A percentile compares a stretch with the other conserved stretches of the same genome.
These are phyloP conservation scores for Gallinago paraguaiae DNA, from an alignment of 2,113 vertebrate species.

Conservation along the genomic window DNA sequence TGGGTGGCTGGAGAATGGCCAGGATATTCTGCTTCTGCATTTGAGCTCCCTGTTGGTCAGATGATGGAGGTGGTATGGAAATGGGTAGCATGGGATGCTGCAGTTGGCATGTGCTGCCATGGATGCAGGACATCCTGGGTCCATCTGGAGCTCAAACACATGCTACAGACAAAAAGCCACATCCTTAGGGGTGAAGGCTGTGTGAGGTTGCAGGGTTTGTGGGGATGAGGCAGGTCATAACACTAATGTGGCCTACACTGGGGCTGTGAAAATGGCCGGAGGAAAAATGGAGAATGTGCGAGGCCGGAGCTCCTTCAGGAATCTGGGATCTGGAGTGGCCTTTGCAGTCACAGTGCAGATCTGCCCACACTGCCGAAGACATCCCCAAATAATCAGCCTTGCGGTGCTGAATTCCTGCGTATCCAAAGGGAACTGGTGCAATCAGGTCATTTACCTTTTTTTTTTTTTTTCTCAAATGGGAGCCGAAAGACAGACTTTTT, in stretches of 20 bases:
- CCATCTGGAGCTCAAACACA: neutral
- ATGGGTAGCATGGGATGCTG: neutral
- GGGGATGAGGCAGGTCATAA: neutral
- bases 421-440: neutral
- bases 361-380: neutral
- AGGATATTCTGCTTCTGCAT: neutral
- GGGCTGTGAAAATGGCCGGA: neutral
- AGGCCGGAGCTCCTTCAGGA: neutral
- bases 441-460: neutral
- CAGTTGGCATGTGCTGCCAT: rapidly evolving
- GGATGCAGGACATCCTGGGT: neutral
- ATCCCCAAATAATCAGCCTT: neutral
- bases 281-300: neutral
- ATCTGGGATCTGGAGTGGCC: neutral
- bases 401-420: neutral
- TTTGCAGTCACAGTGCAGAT: neutral
- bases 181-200: neutral
- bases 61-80: neutral
- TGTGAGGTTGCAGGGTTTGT: neutral
- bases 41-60: neutral
- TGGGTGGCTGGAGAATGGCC: rapidly evolving
- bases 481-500: neutral
- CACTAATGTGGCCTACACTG: rapidly evolving
- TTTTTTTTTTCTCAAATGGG: neutral
- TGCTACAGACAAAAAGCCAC: neutral